A percentile compares a stretch with the other conserved stretches of the same genome.
phyloP scores from a whole-genome alignment of 2,113 vertebrate genomes.

The Noctilio leporinus region DNA sequence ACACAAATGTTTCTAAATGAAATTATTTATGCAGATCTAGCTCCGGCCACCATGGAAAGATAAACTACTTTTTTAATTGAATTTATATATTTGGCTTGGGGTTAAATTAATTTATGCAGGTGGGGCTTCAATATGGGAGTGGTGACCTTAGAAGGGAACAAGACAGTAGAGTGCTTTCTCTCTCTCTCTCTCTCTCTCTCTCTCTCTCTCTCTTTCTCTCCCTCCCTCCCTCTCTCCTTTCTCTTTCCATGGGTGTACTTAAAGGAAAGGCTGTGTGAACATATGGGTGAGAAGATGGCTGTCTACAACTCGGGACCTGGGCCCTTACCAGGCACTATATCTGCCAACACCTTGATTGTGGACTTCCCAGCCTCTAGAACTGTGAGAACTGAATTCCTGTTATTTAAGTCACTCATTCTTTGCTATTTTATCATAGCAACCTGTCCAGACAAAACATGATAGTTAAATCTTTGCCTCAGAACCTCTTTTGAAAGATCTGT shows the following conservation, averaged over 20 bases:
- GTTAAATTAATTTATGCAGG: not conserved
- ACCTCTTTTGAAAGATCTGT: not conserved
- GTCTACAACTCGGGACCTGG: too few species aligned
- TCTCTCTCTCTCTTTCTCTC: not conserved
- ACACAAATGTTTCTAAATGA: constrained; percentile 51
- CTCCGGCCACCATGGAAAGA: constrained; percentile 2
- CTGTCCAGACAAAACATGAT: not conserved
- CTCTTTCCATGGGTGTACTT: not conserved
- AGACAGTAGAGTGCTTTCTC: not conserved
- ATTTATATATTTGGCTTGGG: not conserved
- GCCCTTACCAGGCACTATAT: not conserved
- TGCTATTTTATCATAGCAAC: not conserved
- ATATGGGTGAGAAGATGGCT: not conserved
- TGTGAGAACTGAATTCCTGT: not conserved
- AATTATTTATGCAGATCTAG: constrained; percentile 47
- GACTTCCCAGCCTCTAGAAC: not conserved
- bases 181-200: too few species aligned
- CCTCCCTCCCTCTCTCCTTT: not conserved
- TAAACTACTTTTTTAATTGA: constrained; percentile 27
- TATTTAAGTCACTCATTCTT: not conserved
- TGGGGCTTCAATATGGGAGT: not conserved
- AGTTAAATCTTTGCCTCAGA: not conserved
- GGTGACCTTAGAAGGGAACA: not conserved
- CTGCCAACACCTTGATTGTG: not conserved
- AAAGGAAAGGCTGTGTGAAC: not conserved